Percentiles rank a stretch among this genome's conserved stretches.
These are phyloP conservation scores for Sinonovacula constricta DNA, from an alignment of 1,140 invertebrate genomes.

Conservation along the genomic window DNA sequence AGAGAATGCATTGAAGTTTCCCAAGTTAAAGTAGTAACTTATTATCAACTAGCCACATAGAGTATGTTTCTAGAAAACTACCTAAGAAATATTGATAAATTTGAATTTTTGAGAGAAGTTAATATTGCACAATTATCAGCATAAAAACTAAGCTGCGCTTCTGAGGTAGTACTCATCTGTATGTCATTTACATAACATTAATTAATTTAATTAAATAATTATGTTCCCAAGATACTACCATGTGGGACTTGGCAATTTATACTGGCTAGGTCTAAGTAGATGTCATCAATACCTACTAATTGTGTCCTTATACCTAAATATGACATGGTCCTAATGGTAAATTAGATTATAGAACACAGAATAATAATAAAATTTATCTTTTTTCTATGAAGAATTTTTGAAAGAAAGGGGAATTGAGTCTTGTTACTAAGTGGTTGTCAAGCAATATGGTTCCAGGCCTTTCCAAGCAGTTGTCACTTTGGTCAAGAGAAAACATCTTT, in stretches of 20 bases:
- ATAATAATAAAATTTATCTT: too few species aligned
- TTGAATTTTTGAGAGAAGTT: not conserved
- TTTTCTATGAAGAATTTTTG: too few species aligned
- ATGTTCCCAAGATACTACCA: not conserved
- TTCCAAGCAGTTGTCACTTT: too few species aligned
- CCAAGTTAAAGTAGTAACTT: not conserved
- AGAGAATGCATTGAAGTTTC: not conserved
- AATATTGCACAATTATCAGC: not conserved
- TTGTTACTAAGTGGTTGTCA: too few species aligned
- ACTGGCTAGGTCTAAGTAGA: not conserved
- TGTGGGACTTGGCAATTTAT: not conserved
- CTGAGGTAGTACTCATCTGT: not conserved
- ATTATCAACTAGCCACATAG: not conserved
- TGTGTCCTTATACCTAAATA: not conserved
- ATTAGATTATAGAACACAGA: too few species aligned
- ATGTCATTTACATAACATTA: not conserved
- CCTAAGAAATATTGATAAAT: not conserved
- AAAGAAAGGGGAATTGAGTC: too few species aligned
- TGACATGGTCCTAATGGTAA: too few species aligned
- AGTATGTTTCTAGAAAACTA: not conserved
- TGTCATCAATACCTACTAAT: not conserved
- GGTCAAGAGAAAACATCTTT: too few species aligned
- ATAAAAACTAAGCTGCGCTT: not conserved
- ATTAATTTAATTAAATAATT: too few species aligned
- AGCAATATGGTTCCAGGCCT: too few species aligned